phyloP scores from a whole-genome alignment of 2,113 vertebrate species.

The Chiloscyllium plagiosum region DNA sequence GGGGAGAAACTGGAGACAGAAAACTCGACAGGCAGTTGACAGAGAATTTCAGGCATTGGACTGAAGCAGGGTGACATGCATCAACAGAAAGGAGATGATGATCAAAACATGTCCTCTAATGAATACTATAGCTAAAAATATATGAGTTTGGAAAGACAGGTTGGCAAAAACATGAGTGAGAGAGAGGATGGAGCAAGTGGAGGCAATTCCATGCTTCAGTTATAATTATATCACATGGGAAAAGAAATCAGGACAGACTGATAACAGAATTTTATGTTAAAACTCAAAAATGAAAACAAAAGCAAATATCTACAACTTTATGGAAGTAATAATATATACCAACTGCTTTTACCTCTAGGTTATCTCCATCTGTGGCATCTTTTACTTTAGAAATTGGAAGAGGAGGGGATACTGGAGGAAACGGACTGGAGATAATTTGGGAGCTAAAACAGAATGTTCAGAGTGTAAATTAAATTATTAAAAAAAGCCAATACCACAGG shows the following conservation, averaged over 20 bases:
- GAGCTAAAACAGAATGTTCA: slow-evolving; percentile 59
- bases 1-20: background rate
- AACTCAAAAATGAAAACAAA: background rate
- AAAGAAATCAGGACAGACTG: background rate
- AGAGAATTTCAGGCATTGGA: background rate
- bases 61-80: background rate
- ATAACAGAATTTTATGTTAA: background rate
- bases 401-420: slow-evolving; percentile 60
- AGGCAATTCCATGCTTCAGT: background rate
- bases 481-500: background rate
- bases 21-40: background rate
- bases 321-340: background rate
- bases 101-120: background rate
- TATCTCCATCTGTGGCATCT: slow-evolving; percentile 77
- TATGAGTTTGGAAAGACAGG: background rate
- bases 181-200: background rate
- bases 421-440: slow-evolving; percentile 67
- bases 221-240: background rate
- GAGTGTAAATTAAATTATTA: background rate
- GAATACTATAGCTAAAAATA: background rate
- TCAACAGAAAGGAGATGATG: background rate
- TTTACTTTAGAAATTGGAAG: slow-evolving; percentile 69
- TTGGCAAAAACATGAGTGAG: background rate
- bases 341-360: slow-evolving; percentile 66
- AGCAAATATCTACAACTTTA: background rate